Evolutionary conservation across 2,888 invertebrate genomes (phyloP), one percentile per base, ranked within the genome.

Genomic region (Brenthis hecate): DNA sequence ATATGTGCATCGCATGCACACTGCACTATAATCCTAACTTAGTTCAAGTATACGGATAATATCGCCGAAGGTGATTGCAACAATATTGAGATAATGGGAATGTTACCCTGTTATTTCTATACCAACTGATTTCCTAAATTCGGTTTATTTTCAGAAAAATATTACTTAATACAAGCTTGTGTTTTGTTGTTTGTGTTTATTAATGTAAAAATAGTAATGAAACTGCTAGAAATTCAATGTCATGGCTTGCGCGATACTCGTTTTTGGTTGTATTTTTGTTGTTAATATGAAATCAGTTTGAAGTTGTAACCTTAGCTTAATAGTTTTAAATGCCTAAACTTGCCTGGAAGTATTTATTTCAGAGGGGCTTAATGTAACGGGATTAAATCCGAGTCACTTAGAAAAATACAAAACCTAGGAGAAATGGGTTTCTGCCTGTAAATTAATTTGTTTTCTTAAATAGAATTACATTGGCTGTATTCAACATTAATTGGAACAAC

Each of bases 1-100:
- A n/a, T n/a, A 85, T 80, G 74, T 78, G 81, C 81, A 77, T 83
- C 56, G 66, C 53, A 65, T 62, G 71, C 71, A 70, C 65, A 53
- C 56, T 65, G 85, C 86, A 86, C 82, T 85, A 76, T 85, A 85
- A 85, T 82, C 79, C 78, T 85, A 81, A 85, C 80, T 85, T 87
- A 88, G 88, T 81, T 83, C 89, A 85, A 80, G 88, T 90, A 90
- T 91, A 90, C 86, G 86, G 86, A 86, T 82, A 83, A 77, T 80
- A 81, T 81, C 85, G 87, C 87, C 87, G 82, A 85, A 88, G 88
- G 90, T 90, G 91, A 83, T 70, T 65, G 65, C 57, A 36, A 48
- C 51, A 56, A 64, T 65, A n/a, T 55, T 67, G 56, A 32, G 53
- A 62, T 65, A 36, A 50, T 68, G 19, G 63, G 63, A 50, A 19